phyloP scores from a whole-genome alignment of 2,113 vertebrate species.

The Campylomormyrus numenius region DNA sequence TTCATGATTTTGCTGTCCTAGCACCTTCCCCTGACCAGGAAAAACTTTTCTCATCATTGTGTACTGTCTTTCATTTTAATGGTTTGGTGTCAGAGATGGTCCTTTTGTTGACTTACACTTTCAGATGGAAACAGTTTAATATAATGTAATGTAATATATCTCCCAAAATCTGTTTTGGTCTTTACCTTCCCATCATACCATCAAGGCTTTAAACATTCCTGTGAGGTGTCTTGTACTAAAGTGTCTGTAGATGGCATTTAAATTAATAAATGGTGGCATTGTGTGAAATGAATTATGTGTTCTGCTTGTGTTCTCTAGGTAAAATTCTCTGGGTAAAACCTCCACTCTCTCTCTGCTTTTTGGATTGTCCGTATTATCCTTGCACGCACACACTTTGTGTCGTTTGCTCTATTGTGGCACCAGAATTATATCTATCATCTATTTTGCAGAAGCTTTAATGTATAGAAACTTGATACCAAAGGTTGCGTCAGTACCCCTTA shows the following conservation, averaged over 20 bases:
- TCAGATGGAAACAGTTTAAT: neutral
- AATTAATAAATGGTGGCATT: slow-evolving; percentile 2
- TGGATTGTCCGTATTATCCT: neutral
- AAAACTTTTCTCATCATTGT: neutral
- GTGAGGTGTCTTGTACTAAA: neutral
- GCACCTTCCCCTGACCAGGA: neutral
- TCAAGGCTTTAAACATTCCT: neutral
- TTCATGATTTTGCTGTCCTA: neutral
- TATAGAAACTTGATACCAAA: neutral
- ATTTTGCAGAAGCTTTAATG: neutral
- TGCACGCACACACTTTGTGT: neutral
- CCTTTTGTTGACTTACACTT: neutral
- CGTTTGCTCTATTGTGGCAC: neutral
- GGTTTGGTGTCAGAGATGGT: neutral
- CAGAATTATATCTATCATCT: neutral
- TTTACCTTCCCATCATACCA: neutral
- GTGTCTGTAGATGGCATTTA: neutral
- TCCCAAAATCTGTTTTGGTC: neutral
- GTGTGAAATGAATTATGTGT: neutral
- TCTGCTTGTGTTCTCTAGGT: neutral
- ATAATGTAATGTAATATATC: neutral
- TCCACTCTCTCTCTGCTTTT: neutral
- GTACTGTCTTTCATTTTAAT: neutral
- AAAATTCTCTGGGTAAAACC: neutral
- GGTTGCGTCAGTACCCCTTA: too few species aligned